Percentiles rank a stretch among this genome's conserved stretches.
These are phyloP conservation scores for Vulpes ferrilata DNA, from an alignment of 2,113 vertebrate species.

Conservation along the genomic window DNA sequence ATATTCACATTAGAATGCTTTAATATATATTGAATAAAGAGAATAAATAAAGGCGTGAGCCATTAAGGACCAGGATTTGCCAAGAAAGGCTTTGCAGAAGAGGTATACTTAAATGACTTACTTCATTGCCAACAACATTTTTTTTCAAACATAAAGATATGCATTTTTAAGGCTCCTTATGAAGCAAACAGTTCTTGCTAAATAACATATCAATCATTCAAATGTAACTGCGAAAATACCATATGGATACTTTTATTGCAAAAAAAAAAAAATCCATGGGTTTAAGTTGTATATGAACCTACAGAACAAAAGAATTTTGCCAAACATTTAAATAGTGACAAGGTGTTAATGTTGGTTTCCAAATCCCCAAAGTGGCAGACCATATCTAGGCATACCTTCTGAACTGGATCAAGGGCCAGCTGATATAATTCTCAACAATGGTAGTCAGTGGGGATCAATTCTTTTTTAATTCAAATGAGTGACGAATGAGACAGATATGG, in stretches of 20 bases:
- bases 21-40: slow-evolving; percentile 14
- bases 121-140: background rate
- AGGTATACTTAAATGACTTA: slow-evolving; percentile 40
- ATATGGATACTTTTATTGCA: slow-evolving; percentile 42
- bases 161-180: slow-evolving; percentile 4
- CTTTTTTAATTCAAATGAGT: slow-evolving; percentile 2
- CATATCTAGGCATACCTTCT: background rate
- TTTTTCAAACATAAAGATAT: slow-evolving; percentile 6
- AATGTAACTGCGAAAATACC: slow-evolving; percentile 13
- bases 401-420: background rate
- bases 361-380: background rate
- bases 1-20: background rate
- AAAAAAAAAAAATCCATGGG: slow-evolving; percentile 27
- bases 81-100: background rate
- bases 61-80: background rate
- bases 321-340: slow-evolving; percentile 35
- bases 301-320: slow-evolving; percentile 35
- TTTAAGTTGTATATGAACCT: slow-evolving; percentile 8
- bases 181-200: slow-evolving; percentile 43
- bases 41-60: background rate
- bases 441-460: background rate
- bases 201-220: slow-evolving; percentile 52
- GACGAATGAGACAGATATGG: background rate
- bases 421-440: background rate
- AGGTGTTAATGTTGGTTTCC: background rate